phyloP scores from a whole-genome alignment of 2,113 vertebrate species.

The Coregonus clupeaformis region DNA sequence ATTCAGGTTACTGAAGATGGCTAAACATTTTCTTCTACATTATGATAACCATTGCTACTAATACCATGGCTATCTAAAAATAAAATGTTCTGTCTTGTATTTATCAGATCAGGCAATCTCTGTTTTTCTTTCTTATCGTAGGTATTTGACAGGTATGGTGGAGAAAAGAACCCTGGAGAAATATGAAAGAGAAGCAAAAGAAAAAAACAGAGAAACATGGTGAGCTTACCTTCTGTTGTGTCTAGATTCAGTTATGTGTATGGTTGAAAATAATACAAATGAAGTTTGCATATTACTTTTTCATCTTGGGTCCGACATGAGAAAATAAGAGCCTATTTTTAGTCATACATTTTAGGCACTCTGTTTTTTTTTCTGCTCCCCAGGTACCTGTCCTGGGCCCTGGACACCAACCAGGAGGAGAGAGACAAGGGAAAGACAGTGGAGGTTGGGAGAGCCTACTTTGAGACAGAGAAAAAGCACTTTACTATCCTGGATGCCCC shows the following conservation, averaged over 20 bases:
- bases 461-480: conserved; percentile 98
- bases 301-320: no score
- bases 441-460: conserved; percentile 97
- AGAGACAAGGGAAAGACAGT: conserved; percentile 99
- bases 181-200: conserved; percentile 98
- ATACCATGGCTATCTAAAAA: background rate
- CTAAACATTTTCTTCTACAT: background rate
- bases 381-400: conserved; percentile 98
- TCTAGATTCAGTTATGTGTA: background rate
- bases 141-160: conserved; percentile 99
- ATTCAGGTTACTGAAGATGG: background rate
- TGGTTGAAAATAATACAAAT: background rate
- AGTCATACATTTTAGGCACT: background rate
- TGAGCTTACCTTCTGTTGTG: conserved; percentile 57
- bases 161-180: conserved; percentile 99
- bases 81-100: background rate
- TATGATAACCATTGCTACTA: background rate
- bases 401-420: conserved; percentile 99
- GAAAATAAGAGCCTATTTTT: background rate
- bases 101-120: no score
- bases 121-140: conserved; percentile 46
- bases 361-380: background rate
- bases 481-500: conserved; percentile 98
- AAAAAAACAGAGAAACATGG: conserved; percentile 99
- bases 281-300: no score